These are phyloP conservation scores for Amphiura filiformis DNA, from an alignment of 35 echinoderm and acorn worm genomes.

Conservation along the genomic window DNA sequence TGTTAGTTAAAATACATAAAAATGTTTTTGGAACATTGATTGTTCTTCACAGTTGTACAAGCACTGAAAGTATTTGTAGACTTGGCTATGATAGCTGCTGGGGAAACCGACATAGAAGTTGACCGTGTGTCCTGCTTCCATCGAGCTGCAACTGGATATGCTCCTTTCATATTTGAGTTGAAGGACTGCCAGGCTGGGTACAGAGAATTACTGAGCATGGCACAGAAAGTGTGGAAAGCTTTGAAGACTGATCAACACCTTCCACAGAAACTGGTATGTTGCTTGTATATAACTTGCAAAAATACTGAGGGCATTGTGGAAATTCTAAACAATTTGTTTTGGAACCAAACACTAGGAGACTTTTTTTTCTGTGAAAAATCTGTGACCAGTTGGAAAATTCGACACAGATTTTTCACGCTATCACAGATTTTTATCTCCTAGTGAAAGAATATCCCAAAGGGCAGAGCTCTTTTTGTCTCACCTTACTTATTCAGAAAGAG, in stretches of 20 bases:
- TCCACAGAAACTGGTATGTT: neutral
- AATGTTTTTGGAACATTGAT: neutral
- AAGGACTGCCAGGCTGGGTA: neutral
- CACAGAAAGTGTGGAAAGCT: neutral
- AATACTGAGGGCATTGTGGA: neutral
- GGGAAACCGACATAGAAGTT: neutral
- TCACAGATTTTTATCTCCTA: too few relatives aligned
- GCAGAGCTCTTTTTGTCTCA: too few relatives aligned
- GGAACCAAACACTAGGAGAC: too few relatives aligned
- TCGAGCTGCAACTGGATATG: neutral
- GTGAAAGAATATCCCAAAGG: too few relatives aligned
- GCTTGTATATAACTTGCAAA: too few relatives aligned
- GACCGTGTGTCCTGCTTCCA: neutral
- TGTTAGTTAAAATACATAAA: too few relatives aligned
- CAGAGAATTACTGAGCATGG: neutral
- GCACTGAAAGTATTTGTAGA: neutral
- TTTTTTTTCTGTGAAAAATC: too few relatives aligned
- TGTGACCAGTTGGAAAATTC: too few relatives aligned
- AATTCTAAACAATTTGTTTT: neutral
- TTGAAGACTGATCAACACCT: neutral
- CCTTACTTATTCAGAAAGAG: too few relatives aligned
- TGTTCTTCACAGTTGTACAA: neutral
- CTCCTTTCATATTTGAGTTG: neutral
- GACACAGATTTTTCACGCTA: too few relatives aligned
- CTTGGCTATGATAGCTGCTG: neutral